Evolutionary conservation across 2,888 invertebrate species (phyloP), one percentile per base, ranked within the genome.

Genomic region (Caradrina clavipalpis): DNA sequence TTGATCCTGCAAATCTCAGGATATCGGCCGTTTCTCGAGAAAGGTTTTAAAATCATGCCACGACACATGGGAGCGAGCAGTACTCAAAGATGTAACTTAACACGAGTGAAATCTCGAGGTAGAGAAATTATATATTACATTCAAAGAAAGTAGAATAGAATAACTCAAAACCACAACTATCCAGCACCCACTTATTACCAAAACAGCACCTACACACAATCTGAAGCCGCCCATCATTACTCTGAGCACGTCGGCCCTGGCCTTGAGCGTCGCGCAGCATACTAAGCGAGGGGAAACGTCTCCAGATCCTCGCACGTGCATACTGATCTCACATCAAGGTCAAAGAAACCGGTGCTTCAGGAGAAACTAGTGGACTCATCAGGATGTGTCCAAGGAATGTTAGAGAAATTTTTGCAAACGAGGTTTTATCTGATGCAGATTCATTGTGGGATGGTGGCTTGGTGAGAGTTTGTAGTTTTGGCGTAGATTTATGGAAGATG

Each of bases 361-460:
- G 84, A 78, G 87, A 87, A 85, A 87, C 45, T 85, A 47, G 67
- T 76, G 78, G 70, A 73, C 65, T 80, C 76, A 71, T 78, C 79
- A 80, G 80, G 78, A 85, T 83, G 78, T 80, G 79, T 64, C 22
- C 54, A 6, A 56, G 21, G 71, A 71, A 80, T 71, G 68, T 72
- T 58, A 49, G 78, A 73, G 78, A 78, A 76, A 80, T 76, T 62
- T 65, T 77, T 59, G 54, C 61, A 62, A 79, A 61, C 39, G 21
- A 60, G 39, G 54, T 22, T 31, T 76, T 67, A 76, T 76, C 80
- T 57, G 70, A 80, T 76, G 72, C 26, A 54, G 63, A 64, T 71
- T 53, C 45, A 50, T 31, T 42, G 50, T 42, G 45, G 50, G 15
- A 45, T 42, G 47, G 65, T 42, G 60, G 35, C 19, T 42, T 6